Base-by-base conservation (phyloP, 2,888 invertebrate genomes). In the Drosophila ustulata region DNA sequence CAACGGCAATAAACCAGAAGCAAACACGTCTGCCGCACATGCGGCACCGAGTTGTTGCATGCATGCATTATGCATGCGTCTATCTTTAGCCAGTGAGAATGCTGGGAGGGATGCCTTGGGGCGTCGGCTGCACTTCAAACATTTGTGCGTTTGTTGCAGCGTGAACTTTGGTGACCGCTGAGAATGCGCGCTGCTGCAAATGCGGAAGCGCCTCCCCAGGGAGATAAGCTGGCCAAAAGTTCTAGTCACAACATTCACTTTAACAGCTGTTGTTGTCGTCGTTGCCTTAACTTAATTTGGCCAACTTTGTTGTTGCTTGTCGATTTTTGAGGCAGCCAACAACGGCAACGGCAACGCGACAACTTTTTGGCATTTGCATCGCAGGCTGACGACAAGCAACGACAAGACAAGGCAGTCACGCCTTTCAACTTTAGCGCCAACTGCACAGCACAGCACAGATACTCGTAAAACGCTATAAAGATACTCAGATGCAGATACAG, bases 121-220 rank as follows among this genome's bases (percentile, higher is more conserved):
- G 58, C 75, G 66, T 69, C 76, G 82, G 79, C 79, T 68, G 67
- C 81, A 81, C 78, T 84, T 84, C 80, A 83, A 88, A 88, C 78
- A 86, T 69, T 84, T 84, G 89, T 84, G 75, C 88, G 71, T 77
- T 74, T 37, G 75, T 61, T 74, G 84, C 71, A 71, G 62, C 74
- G 64, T 86, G 89, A 85, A 89, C 89, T 89, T 86, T 75, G 66
- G 82, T 65, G 73, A 81, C 72, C 72, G 86, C 71, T 51, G 66
- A 72, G 70, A 75, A 68, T 71, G 75, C 68, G 75, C 70, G 75
- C 67, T 68, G 63, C 77, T 68, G 63, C 77, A 82, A 88, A 85
- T 83, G 83, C 88, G 83, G 87, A 88, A 84, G 83, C 75, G 65
- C 74, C 71, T 82, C 76, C 82, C 88, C 67, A 82, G 88, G 79